Percentiles rank a stretch among this genome's conserved stretches.
phyloP scores from a whole-genome alignment of 2,888 invertebrate species.

The Drosophila silvestris region DNA sequence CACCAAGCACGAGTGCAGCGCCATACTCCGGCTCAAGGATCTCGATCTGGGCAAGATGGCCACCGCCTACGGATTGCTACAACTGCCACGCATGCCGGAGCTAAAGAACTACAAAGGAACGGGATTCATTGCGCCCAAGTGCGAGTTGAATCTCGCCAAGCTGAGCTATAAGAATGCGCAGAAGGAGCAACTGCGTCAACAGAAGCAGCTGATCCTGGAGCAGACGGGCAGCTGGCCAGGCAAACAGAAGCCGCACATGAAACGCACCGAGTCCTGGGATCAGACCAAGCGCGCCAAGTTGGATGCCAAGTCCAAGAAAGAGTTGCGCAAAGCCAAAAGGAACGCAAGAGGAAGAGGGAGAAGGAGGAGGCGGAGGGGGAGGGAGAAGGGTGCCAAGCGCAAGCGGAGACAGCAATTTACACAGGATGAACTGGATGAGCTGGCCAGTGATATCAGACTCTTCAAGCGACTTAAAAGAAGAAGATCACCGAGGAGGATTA shows the following conservation, averaged over 20 bases:
- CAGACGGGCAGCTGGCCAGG: slow-evolving; percentile 92
- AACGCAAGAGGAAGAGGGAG: slow-evolving; percentile 70
- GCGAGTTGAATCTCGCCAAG: slow-evolving; percentile 89
- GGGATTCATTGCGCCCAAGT: slow-evolving; percentile 84
- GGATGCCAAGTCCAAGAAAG: slow-evolving; percentile 87
- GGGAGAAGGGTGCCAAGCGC: slow-evolving; percentile 80
- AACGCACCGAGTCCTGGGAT: slow-evolving; percentile 90
- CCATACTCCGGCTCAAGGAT: slow-evolving; percentile 95
- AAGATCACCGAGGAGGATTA: slow-evolving; percentile 90
- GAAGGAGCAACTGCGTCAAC: slow-evolving; percentile 90
- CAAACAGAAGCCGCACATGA: slow-evolving; percentile 86
- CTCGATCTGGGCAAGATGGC: slow-evolving; percentile 94
- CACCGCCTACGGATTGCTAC: slow-evolving; percentile 94
- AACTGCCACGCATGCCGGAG: slow-evolving; percentile 98
- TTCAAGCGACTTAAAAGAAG: slow-evolving; percentile 94
- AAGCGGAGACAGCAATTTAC: slow-evolving; percentile 87
- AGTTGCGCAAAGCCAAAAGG: slow-evolving; percentile 85
- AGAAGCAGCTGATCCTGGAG: slow-evolving; percentile 90
- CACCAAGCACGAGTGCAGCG: slow-evolving; percentile 96
- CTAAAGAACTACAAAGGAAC: slow-evolving; percentile 89
- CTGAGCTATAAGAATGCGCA: slow-evolving; percentile 93
- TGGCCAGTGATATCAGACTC: slow-evolving; percentile 92
- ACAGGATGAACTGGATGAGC: slow-evolving; percentile 91
- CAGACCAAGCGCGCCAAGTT: slow-evolving; percentile 89
- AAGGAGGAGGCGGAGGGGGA: slow-evolving; percentile 79